phyloP scores from a whole-genome alignment of 2,113 vertebrate genomes.

The Sinocyclocheilus maitianheensis region DNA sequence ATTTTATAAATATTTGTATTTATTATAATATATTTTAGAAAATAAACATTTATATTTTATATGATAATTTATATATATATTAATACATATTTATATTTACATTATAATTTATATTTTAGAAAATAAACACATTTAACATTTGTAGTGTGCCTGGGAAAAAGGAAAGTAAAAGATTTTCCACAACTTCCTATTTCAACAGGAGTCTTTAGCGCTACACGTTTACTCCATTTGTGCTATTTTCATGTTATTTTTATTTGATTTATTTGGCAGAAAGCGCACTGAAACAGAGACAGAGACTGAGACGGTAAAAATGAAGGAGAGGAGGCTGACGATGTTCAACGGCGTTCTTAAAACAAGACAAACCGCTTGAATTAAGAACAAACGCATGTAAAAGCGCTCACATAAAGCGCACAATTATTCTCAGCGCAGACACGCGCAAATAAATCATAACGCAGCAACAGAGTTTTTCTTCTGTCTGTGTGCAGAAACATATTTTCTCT shows the following conservation, averaged over 20 bases:
- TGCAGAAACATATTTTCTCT: slow-evolving; percentile 52
- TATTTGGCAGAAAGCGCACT: background rate
- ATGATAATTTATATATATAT: no score
- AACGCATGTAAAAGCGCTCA: slow-evolving; percentile 11
- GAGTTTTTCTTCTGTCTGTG: slow-evolving; percentile 28
- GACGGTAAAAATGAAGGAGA: background rate
- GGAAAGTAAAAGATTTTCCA: no score
- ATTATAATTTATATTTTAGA: no score
- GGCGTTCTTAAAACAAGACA: background rate
- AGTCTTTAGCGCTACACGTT: background rate
- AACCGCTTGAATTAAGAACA: slow-evolving; percentile 16
- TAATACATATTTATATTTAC: no score
- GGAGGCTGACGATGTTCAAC: slow-evolving; percentile 53
- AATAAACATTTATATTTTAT: no score
- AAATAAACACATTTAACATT: no score
- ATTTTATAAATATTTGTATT: no score
- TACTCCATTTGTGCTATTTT: background rate
- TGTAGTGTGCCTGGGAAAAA: no score
- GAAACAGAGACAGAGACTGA: background rate
- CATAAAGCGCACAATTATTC: slow-evolving; percentile 22
- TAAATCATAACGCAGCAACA: slow-evolving; percentile 8
- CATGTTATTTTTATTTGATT: background rate
- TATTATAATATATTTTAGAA: no score
- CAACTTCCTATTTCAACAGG: background rate
- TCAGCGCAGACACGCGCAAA: slow-evolving; percentile 16